A percentile compares a stretch with the other conserved stretches of the same genome.
These are phyloP conservation scores for Chaetodon trifasciatus DNA, from an alignment of 2,797 vertebrate genomes.

Conservation along the genomic window DNA sequence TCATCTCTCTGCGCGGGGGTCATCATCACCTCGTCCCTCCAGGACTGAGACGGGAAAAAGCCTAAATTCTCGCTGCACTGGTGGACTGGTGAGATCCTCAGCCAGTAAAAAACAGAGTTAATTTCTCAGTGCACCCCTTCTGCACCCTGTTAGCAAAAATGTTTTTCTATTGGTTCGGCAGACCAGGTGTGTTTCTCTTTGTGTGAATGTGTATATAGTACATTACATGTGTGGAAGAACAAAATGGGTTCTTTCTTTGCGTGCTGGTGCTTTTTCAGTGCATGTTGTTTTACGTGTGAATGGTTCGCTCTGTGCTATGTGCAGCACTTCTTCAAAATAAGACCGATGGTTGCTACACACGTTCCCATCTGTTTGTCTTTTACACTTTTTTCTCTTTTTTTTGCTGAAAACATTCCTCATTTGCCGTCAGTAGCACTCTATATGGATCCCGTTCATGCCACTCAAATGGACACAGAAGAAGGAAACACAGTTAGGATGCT, in stretches of 20 bases:
- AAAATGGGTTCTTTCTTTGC: constrained; percentile 23
- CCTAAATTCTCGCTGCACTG: constrained; percentile 54
- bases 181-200: constrained; percentile 53
- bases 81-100: constrained; percentile 40
- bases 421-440: constrained; percentile 46
- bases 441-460: constrained; percentile 26
- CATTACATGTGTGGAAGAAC: constrained; percentile 61
- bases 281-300: constrained; percentile 61
- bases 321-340: constrained; percentile 34
- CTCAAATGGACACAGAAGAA: constrained; percentile 18
- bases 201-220: constrained; percentile 62
- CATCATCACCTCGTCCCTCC: constrained; percentile 31
- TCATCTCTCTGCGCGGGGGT: constrained; percentile 46
- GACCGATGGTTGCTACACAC: constrained; percentile 14
- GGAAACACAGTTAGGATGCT: constrained; percentile 20
- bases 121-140: constrained; percentile 71
- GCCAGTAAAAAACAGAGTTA: constrained; percentile 53
- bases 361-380: constrained; percentile 31
- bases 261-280: constrained; percentile 69
- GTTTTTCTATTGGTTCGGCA: constrained; percentile 63
- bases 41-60: constrained; percentile 46
- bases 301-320: constrained; percentile 20
- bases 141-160: constrained; percentile 33
- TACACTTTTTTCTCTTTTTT: neutral
- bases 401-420: constrained; percentile 49